Conservation (phyloP, 2,113 vertebrate genomes). For the Brachyhypopomus gauderio region DNA sequence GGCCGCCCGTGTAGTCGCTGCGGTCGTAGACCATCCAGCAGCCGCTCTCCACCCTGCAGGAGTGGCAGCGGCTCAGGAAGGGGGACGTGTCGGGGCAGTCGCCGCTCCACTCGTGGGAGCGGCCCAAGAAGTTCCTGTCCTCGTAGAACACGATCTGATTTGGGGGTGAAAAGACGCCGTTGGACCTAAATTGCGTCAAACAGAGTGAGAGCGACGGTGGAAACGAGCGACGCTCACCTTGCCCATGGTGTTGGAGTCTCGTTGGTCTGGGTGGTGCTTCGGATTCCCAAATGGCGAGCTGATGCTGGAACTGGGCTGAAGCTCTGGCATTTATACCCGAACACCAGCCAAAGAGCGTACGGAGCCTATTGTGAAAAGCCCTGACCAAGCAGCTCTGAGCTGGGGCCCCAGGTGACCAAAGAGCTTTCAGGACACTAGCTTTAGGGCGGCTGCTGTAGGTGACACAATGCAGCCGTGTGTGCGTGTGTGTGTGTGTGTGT, state of each 20-base stretch:
- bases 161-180: background rate
- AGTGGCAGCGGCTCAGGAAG: slow-evolving; percentile 61
- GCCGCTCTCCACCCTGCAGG: slow-evolving; percentile 21
- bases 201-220: too few species aligned
- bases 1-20: slow-evolving; percentile 47
- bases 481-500: too few species aligned
- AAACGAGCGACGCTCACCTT: too few species aligned
- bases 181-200: too few species aligned
- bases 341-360: slow-evolving; percentile 44
- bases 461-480: too few species aligned
- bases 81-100: slow-evolving; percentile 68
- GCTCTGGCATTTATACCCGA: slow-evolving; percentile 42
- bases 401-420: slow-evolving; percentile 32
- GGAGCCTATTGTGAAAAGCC: slow-evolving; percentile 68
- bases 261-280: background rate
- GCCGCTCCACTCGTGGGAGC: too few species aligned
- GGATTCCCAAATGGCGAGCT: too few species aligned
- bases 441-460: slow-evolving; percentile 15
- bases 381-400: slow-evolving; percentile 70
- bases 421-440: slow-evolving; percentile 23
- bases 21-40: slow-evolving; percentile 48
- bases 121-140: slow-evolving; percentile 69
- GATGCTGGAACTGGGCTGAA: background rate
- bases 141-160: slow-evolving; percentile 73
- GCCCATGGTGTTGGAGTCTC: slow-evolving; percentile 21